A percentile compares a stretch with the other conserved stretches of the same genome.
These are phyloP conservation scores for Alexandromys fortis DNA, from an alignment of 2,113 vertebrate genomes.

Conservation along the genomic window DNA sequence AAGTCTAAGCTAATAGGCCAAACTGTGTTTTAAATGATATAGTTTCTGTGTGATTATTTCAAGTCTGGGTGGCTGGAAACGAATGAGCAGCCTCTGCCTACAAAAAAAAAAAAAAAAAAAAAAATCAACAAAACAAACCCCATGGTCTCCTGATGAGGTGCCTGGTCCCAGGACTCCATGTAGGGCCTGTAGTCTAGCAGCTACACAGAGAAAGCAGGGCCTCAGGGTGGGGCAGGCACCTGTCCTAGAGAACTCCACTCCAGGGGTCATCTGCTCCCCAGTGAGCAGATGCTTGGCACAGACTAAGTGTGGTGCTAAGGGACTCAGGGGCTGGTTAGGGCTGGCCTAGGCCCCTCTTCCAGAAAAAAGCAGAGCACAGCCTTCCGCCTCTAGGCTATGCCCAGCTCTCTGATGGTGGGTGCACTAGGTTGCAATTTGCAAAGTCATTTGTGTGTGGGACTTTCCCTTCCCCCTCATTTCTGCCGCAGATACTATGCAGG, in stretches of 20 bases:
- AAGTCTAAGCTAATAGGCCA: no score
- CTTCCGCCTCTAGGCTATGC: not conserved
- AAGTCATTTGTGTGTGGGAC: not conserved
- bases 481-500: not conserved
- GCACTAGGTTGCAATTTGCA: not conserved
- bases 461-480: fast-evolving
- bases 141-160: not conserved
- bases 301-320: not conserved
- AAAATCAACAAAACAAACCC: not conserved
- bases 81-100: no score
- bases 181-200: not conserved
- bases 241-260: not conserved
- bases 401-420: not conserved
- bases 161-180: not conserved
- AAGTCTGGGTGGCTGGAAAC: no score
- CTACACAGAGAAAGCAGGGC: not conserved
- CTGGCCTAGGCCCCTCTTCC: not conserved
- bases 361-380: fast-evolving
- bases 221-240: not conserved
- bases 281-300: not conserved
- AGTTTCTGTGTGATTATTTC: no score
- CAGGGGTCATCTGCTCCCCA: not conserved
- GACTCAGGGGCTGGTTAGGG: not conserved
- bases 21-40: no score
- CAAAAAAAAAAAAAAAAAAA: no score